Percentiles rank a stretch among this genome's conserved stretches.
Conservation (phyloP, 2,113 vertebrate species). For the Conger conger region DNA sequence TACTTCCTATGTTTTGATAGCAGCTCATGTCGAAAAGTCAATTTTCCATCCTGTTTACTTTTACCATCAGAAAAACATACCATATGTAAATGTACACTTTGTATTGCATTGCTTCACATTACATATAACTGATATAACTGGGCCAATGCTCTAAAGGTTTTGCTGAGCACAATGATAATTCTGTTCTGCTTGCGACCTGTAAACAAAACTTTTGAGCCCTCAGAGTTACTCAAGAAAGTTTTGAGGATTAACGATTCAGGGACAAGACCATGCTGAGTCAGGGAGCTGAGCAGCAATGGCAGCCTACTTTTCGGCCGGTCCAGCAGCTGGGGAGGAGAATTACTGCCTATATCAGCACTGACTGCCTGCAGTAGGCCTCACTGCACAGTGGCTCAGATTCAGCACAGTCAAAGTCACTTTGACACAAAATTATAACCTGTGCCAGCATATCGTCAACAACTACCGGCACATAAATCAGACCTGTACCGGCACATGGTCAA, state of each 20-base stretch:
- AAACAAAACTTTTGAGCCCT: slow-evolving; percentile 9
- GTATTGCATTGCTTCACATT: background rate
- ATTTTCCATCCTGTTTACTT: background rate
- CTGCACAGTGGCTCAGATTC: background rate
- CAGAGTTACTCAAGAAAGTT: slow-evolving; percentile 2
- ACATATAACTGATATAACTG: background rate
- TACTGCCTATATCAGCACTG: slow-evolving; percentile 19
- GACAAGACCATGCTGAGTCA: slow-evolving; percentile 49
- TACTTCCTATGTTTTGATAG: background rate
- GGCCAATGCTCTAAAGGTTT: background rate
- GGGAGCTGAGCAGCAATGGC: slow-evolving; percentile 9
- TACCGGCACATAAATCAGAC: too few species aligned
- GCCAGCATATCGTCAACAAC: background rate
- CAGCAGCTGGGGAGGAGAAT: slow-evolving; percentile 27
- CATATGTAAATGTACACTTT: background rate
- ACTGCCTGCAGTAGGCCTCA: background rate
- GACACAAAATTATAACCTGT: background rate
- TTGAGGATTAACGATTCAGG: slow-evolving; percentile 37
- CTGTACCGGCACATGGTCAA: background rate
- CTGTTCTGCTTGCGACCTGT: background rate
- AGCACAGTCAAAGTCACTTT: background rate
- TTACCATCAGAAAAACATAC: background rate
- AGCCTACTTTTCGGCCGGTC: slow-evolving; percentile 38
- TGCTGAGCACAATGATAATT: background rate
- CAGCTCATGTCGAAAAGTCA: background rate